A percentile compares a stretch with the other conserved stretches of the same genome.
Conservation (phyloP, 2,888 invertebrate genomes). For the Patella depressa region DNA sequence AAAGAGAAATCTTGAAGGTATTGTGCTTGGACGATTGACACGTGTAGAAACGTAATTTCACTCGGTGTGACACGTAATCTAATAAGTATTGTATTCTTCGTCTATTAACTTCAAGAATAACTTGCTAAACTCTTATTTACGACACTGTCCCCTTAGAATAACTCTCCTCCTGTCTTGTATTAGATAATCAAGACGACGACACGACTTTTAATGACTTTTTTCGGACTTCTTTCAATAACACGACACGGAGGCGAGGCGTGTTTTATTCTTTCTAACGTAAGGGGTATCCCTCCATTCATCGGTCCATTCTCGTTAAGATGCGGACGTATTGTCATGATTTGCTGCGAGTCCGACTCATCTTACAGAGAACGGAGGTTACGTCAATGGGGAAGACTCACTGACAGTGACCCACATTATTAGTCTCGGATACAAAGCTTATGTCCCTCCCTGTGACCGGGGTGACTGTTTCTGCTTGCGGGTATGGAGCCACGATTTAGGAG, state of each 20-base stretch:
- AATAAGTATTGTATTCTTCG: too few species aligned
- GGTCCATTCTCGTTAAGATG: neutral
- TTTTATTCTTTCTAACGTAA: neutral
- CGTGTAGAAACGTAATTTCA: too few species aligned
- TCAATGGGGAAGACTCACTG: neutral
- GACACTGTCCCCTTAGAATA: too few species aligned
- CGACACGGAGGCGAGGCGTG: neutral
- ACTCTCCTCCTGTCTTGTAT: too few species aligned
- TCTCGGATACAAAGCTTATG: neutral
- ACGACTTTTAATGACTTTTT: constrained; percentile 1
- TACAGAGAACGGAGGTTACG: neutral
- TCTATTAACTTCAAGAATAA: too few species aligned
- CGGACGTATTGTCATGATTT: neutral
- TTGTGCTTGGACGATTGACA: too few species aligned
- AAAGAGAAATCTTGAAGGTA: too few species aligned
- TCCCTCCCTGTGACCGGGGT: neutral
- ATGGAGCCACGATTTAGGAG: neutral
- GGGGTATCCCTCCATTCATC: neutral
- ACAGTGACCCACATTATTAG: constrained; percentile 9
- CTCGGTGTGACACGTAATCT: too few species aligned
- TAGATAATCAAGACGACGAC: too few species aligned
- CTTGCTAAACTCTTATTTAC: too few species aligned
- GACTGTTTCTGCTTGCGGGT: neutral
- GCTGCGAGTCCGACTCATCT: neutral
- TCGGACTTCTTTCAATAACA: neutral